These are phyloP conservation scores for Matsumurasca onukii DNA, from an alignment of 1,140 invertebrate species.

Conservation along the genomic window DNA sequence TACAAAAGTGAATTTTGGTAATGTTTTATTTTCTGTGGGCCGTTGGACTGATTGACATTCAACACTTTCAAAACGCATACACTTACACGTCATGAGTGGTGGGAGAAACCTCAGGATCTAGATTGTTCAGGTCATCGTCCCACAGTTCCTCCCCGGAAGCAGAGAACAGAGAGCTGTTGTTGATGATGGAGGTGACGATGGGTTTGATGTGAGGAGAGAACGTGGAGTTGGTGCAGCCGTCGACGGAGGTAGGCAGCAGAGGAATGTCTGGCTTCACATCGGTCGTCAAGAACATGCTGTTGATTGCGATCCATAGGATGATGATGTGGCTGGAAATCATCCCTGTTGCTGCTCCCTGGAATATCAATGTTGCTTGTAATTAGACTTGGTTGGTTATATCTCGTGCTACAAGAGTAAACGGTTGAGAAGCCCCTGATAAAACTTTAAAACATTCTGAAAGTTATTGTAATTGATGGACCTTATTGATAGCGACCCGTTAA, in stretches of 20 bases:
- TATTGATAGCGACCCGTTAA: no score
- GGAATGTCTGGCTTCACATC: conserved; percentile 46
- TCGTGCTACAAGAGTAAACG: no score
- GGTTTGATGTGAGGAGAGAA: conserved; percentile 57
- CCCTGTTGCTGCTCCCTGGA: conserved; percentile 61
- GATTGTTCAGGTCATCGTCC: not conserved
- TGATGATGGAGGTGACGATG: conserved; percentile 15
- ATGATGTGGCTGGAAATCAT: conserved; percentile 65
- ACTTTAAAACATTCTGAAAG: no score
- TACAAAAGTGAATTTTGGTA: no score
- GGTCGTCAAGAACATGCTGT: conserved; percentile 55
- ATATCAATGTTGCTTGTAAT: no score
- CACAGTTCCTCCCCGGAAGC: not conserved
- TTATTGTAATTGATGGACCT: no score
- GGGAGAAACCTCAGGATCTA: conserved; percentile 36
- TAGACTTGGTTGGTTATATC: no score
- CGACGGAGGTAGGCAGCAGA: conserved; percentile 57
- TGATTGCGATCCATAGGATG: conserved; percentile 66
- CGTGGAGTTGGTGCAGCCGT: conserved; percentile 63
- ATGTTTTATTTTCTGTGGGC: no score
- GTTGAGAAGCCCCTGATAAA: no score
- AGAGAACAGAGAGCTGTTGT: not conserved
- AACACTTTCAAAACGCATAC: no score
- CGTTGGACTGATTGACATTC: no score
- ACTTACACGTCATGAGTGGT: conserved; percentile 35